These are phyloP conservation scores for Tupiocoris notatus DNA, from an alignment of 2,888 invertebrate genomes.

Conservation along the genomic window DNA sequence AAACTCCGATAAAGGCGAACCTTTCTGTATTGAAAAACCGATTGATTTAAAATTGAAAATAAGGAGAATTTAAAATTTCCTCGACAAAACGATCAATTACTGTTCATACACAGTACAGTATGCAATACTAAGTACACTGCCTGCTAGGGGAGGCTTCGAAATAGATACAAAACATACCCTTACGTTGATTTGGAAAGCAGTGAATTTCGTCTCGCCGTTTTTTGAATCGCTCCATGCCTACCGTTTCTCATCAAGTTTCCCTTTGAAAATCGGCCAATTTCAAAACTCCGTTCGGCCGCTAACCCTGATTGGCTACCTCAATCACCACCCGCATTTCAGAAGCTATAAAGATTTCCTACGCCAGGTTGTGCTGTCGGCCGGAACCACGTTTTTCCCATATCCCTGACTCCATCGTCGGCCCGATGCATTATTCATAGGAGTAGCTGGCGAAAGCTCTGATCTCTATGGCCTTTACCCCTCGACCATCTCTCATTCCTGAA, in stretches of 20 bases:
- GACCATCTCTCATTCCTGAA: constrained; percentile 21
- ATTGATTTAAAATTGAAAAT: too few species aligned
- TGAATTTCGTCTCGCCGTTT: too few species aligned
- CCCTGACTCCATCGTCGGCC: neutral
- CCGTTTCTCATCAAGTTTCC: neutral
- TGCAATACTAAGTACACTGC: too few species aligned
- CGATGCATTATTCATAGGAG: constrained; percentile 32
- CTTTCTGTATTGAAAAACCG: too few species aligned
- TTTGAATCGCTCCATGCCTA: neutral
- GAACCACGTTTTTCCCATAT: neutral
- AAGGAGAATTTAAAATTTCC: too few species aligned
- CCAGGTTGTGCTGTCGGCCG: neutral
- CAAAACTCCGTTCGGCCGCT: neutral
- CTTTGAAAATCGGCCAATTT: constrained; percentile 3
- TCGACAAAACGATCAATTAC: too few species aligned
- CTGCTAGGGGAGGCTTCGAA: too few species aligned
- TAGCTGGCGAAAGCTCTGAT: neutral
- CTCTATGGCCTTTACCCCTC: neutral
- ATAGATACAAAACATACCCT: too few species aligned
- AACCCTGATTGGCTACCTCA: neutral
- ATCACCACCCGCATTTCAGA: neutral
- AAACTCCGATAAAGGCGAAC: too few species aligned
- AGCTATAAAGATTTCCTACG: neutral
- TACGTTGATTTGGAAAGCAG: too few species aligned
- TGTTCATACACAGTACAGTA: too few species aligned